These are phyloP conservation scores for Homalodisca vitripennis DNA, from an alignment of 1,140 invertebrate genomes.

Conservation along the genomic window DNA sequence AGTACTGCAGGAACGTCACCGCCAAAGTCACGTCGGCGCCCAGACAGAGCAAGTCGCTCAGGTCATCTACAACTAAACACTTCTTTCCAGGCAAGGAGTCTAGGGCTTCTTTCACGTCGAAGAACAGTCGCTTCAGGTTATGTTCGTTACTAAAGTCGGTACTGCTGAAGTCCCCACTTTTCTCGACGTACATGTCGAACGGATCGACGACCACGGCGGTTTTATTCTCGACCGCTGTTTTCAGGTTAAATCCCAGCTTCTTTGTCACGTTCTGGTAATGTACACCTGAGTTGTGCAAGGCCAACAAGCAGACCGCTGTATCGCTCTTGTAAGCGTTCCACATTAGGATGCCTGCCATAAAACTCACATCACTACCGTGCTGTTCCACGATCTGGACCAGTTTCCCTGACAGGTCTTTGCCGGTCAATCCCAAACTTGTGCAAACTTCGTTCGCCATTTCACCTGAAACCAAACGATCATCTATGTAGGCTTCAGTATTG, in stretches of 20 bases:
- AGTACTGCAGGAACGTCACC: background rate
- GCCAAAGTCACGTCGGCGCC: background rate
- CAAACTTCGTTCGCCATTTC: slow-evolving; percentile 4
- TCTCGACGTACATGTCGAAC: background rate
- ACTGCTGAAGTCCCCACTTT: background rate
- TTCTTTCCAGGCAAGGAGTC: background rate
- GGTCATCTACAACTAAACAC: background rate
- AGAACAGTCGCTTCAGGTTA: slow-evolving; percentile 2
- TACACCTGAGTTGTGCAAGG: background rate
- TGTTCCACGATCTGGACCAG: background rate
- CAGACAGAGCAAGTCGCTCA: background rate
- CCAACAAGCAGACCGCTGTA: background rate
- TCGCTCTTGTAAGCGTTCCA: background rate
- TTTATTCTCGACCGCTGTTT: background rate
- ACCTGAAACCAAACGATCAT: background rate
- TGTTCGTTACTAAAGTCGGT: background rate
- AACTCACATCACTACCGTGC: background rate
- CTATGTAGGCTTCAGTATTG: background rate
- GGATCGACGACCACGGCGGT: background rate
- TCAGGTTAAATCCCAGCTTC: slow-evolving; percentile 17
- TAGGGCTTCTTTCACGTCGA: background rate
- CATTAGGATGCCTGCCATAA: background rate
- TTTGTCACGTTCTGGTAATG: slow-evolving; percentile 11
- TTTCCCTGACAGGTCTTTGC: background rate
- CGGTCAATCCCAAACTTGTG: background rate